Evolutionary conservation across 2,113 vertebrate species (phyloP).

Genomic region (Sminthopsis crassicaudata): DNA sequence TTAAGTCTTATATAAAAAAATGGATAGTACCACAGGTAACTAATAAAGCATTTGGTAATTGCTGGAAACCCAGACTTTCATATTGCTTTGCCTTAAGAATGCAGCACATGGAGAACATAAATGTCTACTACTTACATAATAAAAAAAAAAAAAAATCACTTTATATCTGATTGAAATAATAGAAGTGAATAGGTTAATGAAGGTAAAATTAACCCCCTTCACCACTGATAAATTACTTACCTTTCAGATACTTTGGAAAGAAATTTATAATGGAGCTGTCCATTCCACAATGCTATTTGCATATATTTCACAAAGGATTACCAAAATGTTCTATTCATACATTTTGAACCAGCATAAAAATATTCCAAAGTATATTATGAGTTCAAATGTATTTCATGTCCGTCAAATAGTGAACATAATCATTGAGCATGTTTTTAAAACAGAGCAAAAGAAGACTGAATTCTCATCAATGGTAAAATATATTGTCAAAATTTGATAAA

Average conservation of each 20-base stretch:
- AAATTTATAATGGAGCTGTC: background rate
- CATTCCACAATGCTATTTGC: background rate
- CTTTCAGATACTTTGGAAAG: conserved; percentile 39
- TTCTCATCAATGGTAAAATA: background rate
- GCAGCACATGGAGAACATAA: too few relatives aligned
- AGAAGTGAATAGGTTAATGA: too few relatives aligned
- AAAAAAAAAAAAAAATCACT: too few relatives aligned
- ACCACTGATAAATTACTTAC: background rate
- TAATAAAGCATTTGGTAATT: too few relatives aligned
- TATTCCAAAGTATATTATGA: background rate
- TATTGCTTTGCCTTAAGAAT: too few relatives aligned
- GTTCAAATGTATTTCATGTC: background rate
- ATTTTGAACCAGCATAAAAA: background rate
- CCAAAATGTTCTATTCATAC: background rate
- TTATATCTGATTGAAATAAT: too few relatives aligned
- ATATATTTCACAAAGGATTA: background rate
- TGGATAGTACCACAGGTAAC: too few relatives aligned
- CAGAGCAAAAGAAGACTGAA: conserved; percentile 1
- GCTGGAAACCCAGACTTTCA: too few relatives aligned
- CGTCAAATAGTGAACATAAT: background rate
- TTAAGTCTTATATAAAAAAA: too few relatives aligned
- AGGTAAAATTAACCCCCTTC: too few relatives aligned
- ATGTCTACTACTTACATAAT: too few relatives aligned
- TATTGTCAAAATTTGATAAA: conserved; percentile 22
- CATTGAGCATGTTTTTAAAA: background rate